phyloP scores from a whole-genome alignment of 2,888 invertebrate genomes.

The Xanthorhoe spadicearia region DNA sequence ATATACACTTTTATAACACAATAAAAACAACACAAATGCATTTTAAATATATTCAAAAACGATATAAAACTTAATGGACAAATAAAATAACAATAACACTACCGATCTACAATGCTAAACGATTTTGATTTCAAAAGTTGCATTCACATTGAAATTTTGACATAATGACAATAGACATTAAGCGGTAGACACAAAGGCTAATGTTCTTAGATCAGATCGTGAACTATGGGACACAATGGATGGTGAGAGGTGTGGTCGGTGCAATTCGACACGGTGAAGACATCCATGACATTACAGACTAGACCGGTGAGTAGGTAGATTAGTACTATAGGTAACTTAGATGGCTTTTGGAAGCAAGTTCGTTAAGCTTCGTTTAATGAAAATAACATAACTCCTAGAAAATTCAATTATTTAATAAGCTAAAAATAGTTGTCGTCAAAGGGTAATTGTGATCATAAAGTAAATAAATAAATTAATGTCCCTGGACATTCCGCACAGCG shows the following conservation, averaged over 20 bases:
- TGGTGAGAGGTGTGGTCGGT: constrained; percentile 56
- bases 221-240: constrained; percentile 51
- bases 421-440: no score
- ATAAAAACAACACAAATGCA: not conserved
- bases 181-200: constrained; percentile 56
- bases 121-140: constrained; percentile 43
- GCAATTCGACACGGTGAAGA: constrained; percentile 57
- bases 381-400: no score
- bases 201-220: constrained; percentile 58
- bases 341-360: not conserved
- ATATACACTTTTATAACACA: no score
- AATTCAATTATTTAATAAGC: no score
- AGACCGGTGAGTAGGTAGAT: not conserved
- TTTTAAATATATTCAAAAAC: not conserved
- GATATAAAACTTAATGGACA: constrained; percentile 13
- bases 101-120: constrained; percentile 37
- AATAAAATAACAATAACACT: constrained; percentile 27
- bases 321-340: not conserved
- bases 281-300: constrained; percentile 64
- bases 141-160: constrained; percentile 43
- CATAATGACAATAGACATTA: constrained; percentile 65
- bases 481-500: no score
- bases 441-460: no score
- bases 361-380: no score
- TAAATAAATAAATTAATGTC: no score